These are phyloP conservation scores for Bubalus kerabau DNA, from an alignment of 2,113 vertebrate genomes.

Conservation along the genomic window DNA sequence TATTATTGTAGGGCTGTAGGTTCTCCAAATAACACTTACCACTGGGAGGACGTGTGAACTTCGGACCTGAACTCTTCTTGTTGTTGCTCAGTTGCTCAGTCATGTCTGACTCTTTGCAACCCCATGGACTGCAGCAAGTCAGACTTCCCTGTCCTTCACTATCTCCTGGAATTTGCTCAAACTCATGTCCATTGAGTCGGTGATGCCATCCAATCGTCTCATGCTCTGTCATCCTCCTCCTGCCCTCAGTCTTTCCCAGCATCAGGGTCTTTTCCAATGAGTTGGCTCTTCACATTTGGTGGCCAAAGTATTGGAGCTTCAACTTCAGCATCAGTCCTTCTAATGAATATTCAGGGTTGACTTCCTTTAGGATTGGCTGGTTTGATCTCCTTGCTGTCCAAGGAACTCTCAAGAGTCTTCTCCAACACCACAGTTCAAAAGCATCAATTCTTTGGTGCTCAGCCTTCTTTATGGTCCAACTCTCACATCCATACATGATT, in stretches of 20 bases:
- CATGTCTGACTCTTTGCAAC: background rate
- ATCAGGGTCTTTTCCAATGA: background rate
- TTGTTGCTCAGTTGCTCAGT: background rate
- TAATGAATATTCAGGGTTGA: background rate
- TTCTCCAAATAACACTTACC: background rate
- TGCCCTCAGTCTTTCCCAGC: background rate
- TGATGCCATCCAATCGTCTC: background rate
- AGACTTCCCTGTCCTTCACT: background rate
- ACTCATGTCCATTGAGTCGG: background rate
- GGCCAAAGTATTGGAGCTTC: background rate
- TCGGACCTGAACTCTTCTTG: background rate
- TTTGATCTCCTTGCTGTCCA: background rate
- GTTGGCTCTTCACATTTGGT: background rate
- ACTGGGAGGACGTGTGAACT: background rate
- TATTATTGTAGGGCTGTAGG: background rate
- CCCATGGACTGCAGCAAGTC: background rate
- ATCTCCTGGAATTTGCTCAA: background rate
- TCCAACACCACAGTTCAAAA: background rate
- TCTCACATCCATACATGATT: background rate
- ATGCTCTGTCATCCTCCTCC: background rate
- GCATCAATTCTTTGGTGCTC: background rate
- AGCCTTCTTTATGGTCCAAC: background rate
- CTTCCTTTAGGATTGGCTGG: background rate
- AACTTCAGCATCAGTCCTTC: background rate
- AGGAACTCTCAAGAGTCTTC: background rate